Conservation (phyloP, 2,888 invertebrate genomes). For the Lypha dubia region DNA sequence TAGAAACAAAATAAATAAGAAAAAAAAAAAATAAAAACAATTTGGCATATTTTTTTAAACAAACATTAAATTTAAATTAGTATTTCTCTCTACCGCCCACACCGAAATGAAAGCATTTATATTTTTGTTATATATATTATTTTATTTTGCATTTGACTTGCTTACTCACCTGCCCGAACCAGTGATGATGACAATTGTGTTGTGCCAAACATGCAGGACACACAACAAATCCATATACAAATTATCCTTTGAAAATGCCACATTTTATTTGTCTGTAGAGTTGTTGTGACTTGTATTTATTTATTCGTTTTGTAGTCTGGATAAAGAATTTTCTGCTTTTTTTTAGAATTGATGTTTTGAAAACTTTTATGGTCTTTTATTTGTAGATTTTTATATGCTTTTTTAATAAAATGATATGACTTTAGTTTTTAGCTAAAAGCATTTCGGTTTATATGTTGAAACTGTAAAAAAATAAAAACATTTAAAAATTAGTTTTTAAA, state of each 20-base stretch:
- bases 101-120: neutral
- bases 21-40: neutral
- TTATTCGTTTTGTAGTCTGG: slow-evolving; percentile 2
- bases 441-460: slow-evolving; percentile 8
- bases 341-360: slow-evolving; percentile 15
- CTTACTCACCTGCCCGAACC: slow-evolving; percentile 72
- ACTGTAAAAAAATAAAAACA: slow-evolving; percentile 7
- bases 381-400: neutral
- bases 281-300: slow-evolving; percentile 23
- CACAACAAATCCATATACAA: slow-evolving; percentile 74
- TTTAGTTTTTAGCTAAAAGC: slow-evolving; percentile 22
- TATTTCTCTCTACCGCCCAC: too few relatives aligned
- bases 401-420: slow-evolving; percentile 32
- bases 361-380: slow-evolving; percentile 2
- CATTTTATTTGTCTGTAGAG: slow-evolving; percentile 66
- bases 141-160: neutral
- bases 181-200: slow-evolving; percentile 72
- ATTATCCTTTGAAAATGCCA: slow-evolving; percentile 73
- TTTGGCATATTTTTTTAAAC: slow-evolving; percentile 14
- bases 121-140: neutral
- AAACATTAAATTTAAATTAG: slow-evolving; percentile 44
- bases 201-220: slow-evolving; percentile 73
- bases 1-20: neutral
- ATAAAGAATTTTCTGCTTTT: slow-evolving; percentile 19
- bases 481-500: slow-evolving; percentile 6